Conservation (phyloP, 2,888 invertebrate species). For the Xanthia togata region DNA sequence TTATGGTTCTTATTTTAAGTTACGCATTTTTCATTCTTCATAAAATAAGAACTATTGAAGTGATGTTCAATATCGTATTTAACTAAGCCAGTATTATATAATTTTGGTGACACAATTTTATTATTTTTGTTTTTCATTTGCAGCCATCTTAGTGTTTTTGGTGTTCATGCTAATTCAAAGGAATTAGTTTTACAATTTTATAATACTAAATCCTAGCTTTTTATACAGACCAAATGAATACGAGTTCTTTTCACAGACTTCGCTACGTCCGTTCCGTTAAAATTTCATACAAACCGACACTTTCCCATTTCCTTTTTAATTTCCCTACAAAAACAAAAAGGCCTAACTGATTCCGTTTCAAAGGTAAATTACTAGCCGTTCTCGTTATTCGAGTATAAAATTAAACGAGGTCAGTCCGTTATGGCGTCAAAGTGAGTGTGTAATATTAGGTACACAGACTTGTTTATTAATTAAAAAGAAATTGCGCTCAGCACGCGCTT, state of each 20-base stretch:
- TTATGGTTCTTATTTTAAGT: slow-evolving; percentile 5
- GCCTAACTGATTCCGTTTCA: slow-evolving; percentile 52
- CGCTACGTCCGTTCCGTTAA: neutral
- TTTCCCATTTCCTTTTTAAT: slow-evolving; percentile 44
- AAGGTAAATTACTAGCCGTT: slow-evolving; percentile 57
- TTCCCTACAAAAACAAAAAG: slow-evolving; percentile 51
- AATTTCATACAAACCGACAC: slow-evolving; percentile 17
- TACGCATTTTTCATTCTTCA: neutral
- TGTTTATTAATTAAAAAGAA: slow-evolving; percentile 68
- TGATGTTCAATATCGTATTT: neutral
- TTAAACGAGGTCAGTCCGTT: slow-evolving; percentile 63
- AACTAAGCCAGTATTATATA: neutral
- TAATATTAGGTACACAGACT: slow-evolving; percentile 62
- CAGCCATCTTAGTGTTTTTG: neutral
- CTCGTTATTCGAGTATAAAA: slow-evolving; percentile 53
- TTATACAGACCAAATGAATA: neutral
- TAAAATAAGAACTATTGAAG: neutral
- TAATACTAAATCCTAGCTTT: neutral
- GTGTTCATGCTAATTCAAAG: neutral
- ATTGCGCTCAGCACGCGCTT: slow-evolving; percentile 47
- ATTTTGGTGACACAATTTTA: neutral
- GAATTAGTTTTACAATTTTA: neutral
- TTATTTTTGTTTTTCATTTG: neutral
- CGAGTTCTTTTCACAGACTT: neutral
- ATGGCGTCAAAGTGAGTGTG: slow-evolving; percentile 63